These are phyloP conservation scores for Lasiurus borealis DNA, from an alignment of 2,113 vertebrate species.

Conservation along the genomic window DNA sequence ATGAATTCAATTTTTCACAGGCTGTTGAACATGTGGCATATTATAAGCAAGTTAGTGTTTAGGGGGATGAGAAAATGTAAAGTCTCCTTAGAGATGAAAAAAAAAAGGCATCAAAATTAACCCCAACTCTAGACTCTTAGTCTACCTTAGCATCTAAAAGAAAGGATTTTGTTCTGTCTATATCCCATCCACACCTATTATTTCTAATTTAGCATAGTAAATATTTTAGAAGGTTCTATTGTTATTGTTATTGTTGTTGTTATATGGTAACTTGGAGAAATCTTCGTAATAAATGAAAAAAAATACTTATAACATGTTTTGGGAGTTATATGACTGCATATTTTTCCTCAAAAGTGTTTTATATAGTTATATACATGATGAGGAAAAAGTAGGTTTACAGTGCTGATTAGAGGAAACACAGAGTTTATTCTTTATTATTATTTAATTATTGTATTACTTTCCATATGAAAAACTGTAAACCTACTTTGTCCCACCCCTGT, in stretches of 20 bases:
- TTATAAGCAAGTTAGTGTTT: not conserved
- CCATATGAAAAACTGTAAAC: no score
- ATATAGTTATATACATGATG: not conserved
- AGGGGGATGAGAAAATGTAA: not conserved
- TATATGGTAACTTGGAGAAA: not conserved
- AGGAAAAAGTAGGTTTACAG: not conserved
- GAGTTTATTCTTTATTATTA: no score
- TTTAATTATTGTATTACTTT: no score
- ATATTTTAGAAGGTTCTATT: not conserved
- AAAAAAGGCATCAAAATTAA: not conserved
- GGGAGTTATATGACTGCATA: not conserved
- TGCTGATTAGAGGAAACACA: no score
- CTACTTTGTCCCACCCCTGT: not conserved
- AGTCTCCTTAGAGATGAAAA: not conserved
- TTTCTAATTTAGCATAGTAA: not conserved
- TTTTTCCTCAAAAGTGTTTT: not conserved
- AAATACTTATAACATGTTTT: not conserved
- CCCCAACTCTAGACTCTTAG: not conserved
- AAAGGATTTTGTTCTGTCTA: constrained; percentile 45
- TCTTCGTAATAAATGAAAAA: constrained; percentile 9
- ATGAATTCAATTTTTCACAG: not conserved
- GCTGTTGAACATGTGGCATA: not conserved
- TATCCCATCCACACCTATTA: not conserved
- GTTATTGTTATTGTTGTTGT: not conserved
- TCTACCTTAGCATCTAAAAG: constrained; percentile 18